phyloP scores from a whole-genome alignment of 2,797 vertebrate genomes.

The Scarus forsteni region DNA sequence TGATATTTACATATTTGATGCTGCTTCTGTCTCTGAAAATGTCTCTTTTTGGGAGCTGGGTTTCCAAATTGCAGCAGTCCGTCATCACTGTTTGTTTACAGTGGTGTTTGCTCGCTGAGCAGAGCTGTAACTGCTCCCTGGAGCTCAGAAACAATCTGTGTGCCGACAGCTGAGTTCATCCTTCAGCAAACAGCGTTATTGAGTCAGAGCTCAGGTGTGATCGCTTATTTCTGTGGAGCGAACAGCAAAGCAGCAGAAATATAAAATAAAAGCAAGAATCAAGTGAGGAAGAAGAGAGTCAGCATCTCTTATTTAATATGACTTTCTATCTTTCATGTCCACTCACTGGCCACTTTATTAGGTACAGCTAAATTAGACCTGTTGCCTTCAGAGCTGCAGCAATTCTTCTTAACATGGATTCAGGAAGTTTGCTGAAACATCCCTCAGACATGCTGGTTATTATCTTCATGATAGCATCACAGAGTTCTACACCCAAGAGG shows the following conservation, averaged over 20 bases:
- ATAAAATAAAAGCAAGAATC: constrained; percentile 2
- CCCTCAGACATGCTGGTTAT: too few species aligned
- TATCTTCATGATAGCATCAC: too few species aligned
- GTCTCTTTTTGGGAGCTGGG: neutral
- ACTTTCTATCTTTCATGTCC: too few species aligned
- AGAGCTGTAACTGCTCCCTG: constrained; percentile 12
- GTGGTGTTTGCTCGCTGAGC: constrained; percentile 2
- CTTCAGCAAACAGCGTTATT: constrained; percentile 6
- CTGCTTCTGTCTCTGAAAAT: neutral
- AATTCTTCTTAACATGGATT: too few species aligned
- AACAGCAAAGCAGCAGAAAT: neutral
- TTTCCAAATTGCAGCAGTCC: neutral
- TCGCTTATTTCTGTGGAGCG: neutral
- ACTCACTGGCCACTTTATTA: too few species aligned
- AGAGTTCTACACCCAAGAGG: too few species aligned
- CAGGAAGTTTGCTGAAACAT: too few species aligned
- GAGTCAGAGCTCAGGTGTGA: constrained; percentile 29
- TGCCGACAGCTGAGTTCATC: constrained; percentile 34
- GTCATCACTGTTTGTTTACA: constrained; percentile 14
- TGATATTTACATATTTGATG: neutral
- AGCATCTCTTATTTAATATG: neutral
- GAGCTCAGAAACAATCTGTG: constrained; percentile 9
- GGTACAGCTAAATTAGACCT: too few species aligned
- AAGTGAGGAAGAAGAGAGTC: too few species aligned
- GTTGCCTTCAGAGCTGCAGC: too few species aligned